These are phyloP conservation scores for Acanthoscelides obtectus DNA, from an alignment of 2,888 invertebrate species.

Conservation along the genomic window DNA sequence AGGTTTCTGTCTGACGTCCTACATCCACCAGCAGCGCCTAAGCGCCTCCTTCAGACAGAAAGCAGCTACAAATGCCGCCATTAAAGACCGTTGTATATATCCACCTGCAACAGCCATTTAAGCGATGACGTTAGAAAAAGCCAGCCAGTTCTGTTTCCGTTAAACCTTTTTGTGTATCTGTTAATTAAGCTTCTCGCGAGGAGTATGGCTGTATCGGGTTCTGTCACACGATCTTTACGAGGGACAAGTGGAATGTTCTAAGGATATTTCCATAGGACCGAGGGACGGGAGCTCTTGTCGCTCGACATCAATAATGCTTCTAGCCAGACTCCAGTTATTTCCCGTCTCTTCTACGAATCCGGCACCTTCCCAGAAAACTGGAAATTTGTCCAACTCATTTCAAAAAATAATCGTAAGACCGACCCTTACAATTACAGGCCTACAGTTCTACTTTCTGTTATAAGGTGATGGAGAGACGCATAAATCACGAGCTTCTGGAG, in stretches of 20 bases:
- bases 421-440: too few relatives aligned
- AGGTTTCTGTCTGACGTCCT: not conserved
- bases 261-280: not conserved
- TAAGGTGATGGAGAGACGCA: too few relatives aligned
- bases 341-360: too few relatives aligned
- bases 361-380: too few relatives aligned
- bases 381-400: not conserved
- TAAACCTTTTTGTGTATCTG: not conserved
- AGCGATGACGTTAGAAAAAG: constrained; percentile 1
- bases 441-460: too few relatives aligned
- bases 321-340: too few relatives aligned
- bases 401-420: too few relatives aligned
- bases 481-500: too few relatives aligned
- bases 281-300: too few relatives aligned
- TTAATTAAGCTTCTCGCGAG: not conserved
- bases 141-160: constrained; percentile 1
- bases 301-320: too few relatives aligned
- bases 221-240: not conserved
- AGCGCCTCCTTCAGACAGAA: not conserved
- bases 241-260: not conserved
- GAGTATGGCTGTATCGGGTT: not conserved
- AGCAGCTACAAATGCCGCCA: not conserved
- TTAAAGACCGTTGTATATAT: not conserved
- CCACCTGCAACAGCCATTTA: constrained; percentile 3
- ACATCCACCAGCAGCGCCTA: too few relatives aligned